These are phyloP conservation scores for Menidia menidia DNA, from an alignment of 2,797 vertebrate genomes.

Conservation along the genomic window DNA sequence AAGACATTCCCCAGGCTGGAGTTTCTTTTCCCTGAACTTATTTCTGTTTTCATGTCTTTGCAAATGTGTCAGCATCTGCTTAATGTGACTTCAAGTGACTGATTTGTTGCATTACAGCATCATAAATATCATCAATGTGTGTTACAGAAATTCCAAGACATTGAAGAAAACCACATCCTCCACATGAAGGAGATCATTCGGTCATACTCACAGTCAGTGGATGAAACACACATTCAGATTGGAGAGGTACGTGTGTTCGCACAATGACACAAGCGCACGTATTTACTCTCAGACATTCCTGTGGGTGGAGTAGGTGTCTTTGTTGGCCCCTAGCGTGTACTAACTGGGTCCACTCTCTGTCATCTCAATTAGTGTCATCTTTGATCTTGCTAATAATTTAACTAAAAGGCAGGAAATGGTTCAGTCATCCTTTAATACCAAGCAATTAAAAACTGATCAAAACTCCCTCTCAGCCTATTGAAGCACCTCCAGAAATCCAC, in stretches of 20 bases:
- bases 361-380: constrained; percentile 72
- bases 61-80: neutral
- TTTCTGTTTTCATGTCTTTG: constrained; percentile 6
- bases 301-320: constrained; percentile 64
- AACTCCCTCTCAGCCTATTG: constrained; percentile 54
- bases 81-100: neutral
- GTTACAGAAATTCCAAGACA: constrained; percentile 95
- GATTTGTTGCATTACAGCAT: neutral
- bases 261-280: constrained; percentile 7
- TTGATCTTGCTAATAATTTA: constrained; percentile 77
- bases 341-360: constrained; percentile 66
- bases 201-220: constrained; percentile 90
- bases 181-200: constrained; percentile 96
- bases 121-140: constrained; percentile 20
- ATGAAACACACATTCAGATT: constrained; percentile 93
- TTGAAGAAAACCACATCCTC: constrained; percentile 93
- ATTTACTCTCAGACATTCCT: constrained; percentile 58
- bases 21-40: constrained; percentile 8
- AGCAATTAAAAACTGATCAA: constrained; percentile 72
- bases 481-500: constrained; percentile 47
- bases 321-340: constrained; percentile 49
- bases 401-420: constrained; percentile 71
- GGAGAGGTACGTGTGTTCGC: constrained; percentile 88
- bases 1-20: neutral
- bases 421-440: constrained; percentile 58